Evolutionary conservation across 2,888 invertebrate genomes (phyloP), one percentile per base, ranked within the genome.

Genomic region (Volucella zonaria): DNA sequence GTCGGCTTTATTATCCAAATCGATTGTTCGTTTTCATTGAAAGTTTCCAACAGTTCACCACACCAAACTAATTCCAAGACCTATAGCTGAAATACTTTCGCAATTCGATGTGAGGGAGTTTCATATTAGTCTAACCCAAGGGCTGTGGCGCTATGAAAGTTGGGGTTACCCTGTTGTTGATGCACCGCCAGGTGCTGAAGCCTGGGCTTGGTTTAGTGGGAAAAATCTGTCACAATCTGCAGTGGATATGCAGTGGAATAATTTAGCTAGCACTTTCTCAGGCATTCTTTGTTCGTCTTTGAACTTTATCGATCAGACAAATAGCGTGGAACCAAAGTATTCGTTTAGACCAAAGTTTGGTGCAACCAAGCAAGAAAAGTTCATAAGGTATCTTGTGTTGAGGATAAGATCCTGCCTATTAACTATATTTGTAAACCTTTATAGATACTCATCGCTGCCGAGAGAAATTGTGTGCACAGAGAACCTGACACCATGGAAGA

Each of bases 401-500:
- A 12, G 14, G 42, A 40, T 38, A 2, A 49, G 8, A 45, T 47
- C 23, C 14, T n/a, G 49, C 10, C 4, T 14, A 31, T 38, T 0
- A 8, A 70, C 15, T 9, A 15, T 42, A 91, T 93, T 89, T 92
- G 93, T 87, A 93, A 52, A 64, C 51, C 87, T 86, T 93, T 89
- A 93, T 92, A 88, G 96, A 88, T 99, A 98, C 92, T 96, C 98
- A 0, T 95, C 97, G n/a, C 91, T 99, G 82, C 98, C 99, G 0
- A 94, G 97, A 87, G 99, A 99, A 93, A 97, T 97, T 88, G 98
- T 99, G 3, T 99, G 99, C 90, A 99, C 99, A 0, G 99, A 99
- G 93, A 99, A 99, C 93, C 93, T 99, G 88, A 99, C 99, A 12
- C 99, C 99, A 0, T 99, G 99, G 96, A 98, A 98, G 89, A 99